Conservation (phyloP, 2,888 invertebrate species). For the Folsomia candida region DNA sequence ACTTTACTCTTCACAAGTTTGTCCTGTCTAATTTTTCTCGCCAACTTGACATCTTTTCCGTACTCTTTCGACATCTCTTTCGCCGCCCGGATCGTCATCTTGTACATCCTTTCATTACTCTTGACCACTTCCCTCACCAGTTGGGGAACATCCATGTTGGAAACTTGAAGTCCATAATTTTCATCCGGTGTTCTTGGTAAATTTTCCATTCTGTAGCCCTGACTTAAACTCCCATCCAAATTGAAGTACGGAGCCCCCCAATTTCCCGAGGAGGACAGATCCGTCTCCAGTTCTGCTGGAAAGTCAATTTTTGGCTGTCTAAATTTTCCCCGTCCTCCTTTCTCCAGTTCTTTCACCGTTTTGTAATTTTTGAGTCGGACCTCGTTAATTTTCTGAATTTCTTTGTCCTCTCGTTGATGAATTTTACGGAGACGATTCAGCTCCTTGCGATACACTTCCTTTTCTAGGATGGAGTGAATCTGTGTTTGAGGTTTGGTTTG, state of each 20-base stretch:
- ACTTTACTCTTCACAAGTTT: not conserved
- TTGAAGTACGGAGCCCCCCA: conserved; percentile 30
- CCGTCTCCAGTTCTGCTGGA: not conserved
- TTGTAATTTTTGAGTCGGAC: conserved; percentile 17
- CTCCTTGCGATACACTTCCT: conserved; percentile 36
- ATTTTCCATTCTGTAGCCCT: conserved; percentile 3
- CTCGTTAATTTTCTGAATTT: conserved; percentile 2
- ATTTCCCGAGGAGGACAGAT: not conserved
- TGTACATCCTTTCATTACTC: conserved; percentile 38
- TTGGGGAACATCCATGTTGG: conserved; percentile 28
- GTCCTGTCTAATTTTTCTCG: not conserved
- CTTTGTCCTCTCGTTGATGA: conserved; percentile 19
- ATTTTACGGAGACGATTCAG: conserved; percentile 20
- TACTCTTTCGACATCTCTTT: conserved; percentile 28
- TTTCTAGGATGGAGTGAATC: conserved; percentile 31
- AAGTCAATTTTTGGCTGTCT: not conserved
- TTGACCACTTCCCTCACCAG: conserved; percentile 34
- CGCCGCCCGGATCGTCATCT: conserved; percentile 28
- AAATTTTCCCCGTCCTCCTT: not conserved
- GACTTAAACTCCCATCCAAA: conserved; percentile 20
- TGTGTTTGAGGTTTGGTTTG: conserved; percentile 26
- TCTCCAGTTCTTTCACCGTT: not conserved
- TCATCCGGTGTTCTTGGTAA: conserved; percentile 3
- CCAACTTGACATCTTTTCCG: conserved; percentile 13
- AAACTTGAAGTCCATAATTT: conserved; percentile 18